Evolutionary conservation across 2,797 vertebrate genomes (phyloP), one percentile per base, ranked within the genome.

Genomic region (Chiroxiphia lanceolata): DNA sequence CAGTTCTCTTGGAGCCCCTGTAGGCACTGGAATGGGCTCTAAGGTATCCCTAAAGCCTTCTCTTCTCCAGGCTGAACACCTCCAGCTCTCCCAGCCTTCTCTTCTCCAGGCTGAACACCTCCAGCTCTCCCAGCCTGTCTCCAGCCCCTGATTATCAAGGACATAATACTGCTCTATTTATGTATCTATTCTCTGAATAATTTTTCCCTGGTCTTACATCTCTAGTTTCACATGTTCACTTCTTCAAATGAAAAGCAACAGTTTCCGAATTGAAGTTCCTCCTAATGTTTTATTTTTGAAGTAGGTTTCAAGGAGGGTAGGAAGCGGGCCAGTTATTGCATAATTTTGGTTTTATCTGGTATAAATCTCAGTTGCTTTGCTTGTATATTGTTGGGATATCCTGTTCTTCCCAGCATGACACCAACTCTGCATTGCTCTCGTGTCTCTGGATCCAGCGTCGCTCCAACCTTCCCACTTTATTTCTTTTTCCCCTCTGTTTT

Each of bases 391-490:
- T 50, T 56, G 82, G 65, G 63, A 51, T 33, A 40, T 1, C 29
- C 13, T 8, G 18, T 54, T 26, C 50, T 40, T 18, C 13, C 13
- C 88, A 51, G 36, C 2, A 0, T 10, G n/a, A 34, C 67, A 15
- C 51, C 50, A 38, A 1, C 25, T 42, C 69, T 2, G 9, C 6
- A 0, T 34, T 44, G 25, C 74, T 76, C 51, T 42, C 0, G 0
- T 34, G n/a, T n/a, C 51, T 54, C 51, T 67, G 51, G 26, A 74
- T 47, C 60, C 40, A 61, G 56, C 11, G 4, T 36, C 40, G 22
- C 64, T 78, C 40, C 36, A 74, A 11, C 6, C 15, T 63, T 42
- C 38, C 26, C 27, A 13, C 29, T 29, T 81, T 25, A 53, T 60
- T 90, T 51, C n/a, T 42, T 68, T 45, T 14, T 0, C 23, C 25